phyloP scores from a whole-genome alignment of 1,140 invertebrate species.

The Apocrypta bakeri region DNA sequence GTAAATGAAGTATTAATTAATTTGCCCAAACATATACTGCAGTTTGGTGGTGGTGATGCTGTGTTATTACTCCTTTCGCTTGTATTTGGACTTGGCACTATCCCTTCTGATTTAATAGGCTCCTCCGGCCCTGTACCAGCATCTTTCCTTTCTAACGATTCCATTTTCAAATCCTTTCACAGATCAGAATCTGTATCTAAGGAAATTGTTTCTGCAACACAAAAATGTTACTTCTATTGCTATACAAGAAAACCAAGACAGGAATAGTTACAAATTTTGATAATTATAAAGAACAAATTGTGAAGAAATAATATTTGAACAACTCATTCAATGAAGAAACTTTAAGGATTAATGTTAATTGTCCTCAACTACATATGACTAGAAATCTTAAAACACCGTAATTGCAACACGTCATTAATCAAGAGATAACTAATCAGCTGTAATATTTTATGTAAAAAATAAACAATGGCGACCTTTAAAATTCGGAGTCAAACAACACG shows the following conservation, averaged over 20 bases:
- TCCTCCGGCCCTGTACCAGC: slow-evolving; percentile 55
- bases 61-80: slow-evolving; percentile 69
- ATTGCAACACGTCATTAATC: background rate
- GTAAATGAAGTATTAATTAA: slow-evolving; percentile 92
- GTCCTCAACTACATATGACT: background rate
- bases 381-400: background rate
- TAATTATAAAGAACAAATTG: too few species aligned
- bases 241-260: background rate
- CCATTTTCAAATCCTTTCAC: slow-evolving; percentile 38
- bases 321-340: too few species aligned
- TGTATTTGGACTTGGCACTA: slow-evolving; percentile 58
- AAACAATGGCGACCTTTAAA: slow-evolving; percentile 43
- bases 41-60: slow-evolving; percentile 87
- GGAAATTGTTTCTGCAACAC: slow-evolving; percentile 26
- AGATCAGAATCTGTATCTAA: background rate
- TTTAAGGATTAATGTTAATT: too few species aligned
- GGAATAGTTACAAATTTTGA: too few species aligned
- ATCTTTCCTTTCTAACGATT: slow-evolving; percentile 54
- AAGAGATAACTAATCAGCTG: slow-evolving; percentile 37
- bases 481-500: too few species aligned
- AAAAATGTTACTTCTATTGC: background rate
- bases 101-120: slow-evolving; percentile 63
- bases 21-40: slow-evolving; percentile 92
- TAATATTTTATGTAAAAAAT: slow-evolving; percentile 28
- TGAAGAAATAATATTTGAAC: too few species aligned